Evolutionary conservation across 2,888 invertebrate genomes (phyloP).

Genomic region (Sabellastarte sp.): DNA sequence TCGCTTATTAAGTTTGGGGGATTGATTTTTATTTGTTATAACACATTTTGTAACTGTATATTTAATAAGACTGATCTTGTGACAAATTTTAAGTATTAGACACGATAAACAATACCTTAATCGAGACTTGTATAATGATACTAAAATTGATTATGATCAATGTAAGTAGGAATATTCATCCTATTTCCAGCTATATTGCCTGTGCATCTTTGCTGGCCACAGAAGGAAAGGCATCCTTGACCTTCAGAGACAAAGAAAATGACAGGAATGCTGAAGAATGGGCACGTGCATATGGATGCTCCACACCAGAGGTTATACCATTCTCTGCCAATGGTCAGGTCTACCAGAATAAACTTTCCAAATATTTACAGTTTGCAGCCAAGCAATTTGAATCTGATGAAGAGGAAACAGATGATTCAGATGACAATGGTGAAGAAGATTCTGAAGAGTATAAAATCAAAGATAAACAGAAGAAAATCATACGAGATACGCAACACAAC

Average conservation of each 20-base stretch:
- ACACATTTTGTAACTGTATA: too few species aligned
- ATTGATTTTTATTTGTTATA: too few species aligned
- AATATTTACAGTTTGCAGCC: neutral
- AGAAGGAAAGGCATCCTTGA: conserved; percentile 48
- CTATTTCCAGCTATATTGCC: conserved; percentile 28
- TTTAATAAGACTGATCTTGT: too few species aligned
- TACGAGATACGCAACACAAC: too few species aligned
- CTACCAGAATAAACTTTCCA: neutral
- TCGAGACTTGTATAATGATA: too few species aligned
- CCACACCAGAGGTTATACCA: conserved; percentile 39
- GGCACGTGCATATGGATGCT: conserved; percentile 44
- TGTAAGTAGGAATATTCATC: too few species aligned
- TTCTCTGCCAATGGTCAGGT: conserved; percentile 17
- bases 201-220: conserved; percentile 50
- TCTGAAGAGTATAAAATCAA: too few species aligned
- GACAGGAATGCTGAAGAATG: conserved; percentile 48
- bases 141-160: too few species aligned
- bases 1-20: too few species aligned
- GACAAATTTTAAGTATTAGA: too few species aligned
- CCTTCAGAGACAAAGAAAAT: conserved; percentile 38
- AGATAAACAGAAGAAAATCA: too few species aligned
- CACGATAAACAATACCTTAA: too few species aligned
- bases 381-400: neutral
- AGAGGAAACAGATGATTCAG: neutral
- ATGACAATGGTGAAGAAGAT: neutral